Conservation (phyloP, 2,797 vertebrate species). For the Poeciliopsis presidionis region DNA sequence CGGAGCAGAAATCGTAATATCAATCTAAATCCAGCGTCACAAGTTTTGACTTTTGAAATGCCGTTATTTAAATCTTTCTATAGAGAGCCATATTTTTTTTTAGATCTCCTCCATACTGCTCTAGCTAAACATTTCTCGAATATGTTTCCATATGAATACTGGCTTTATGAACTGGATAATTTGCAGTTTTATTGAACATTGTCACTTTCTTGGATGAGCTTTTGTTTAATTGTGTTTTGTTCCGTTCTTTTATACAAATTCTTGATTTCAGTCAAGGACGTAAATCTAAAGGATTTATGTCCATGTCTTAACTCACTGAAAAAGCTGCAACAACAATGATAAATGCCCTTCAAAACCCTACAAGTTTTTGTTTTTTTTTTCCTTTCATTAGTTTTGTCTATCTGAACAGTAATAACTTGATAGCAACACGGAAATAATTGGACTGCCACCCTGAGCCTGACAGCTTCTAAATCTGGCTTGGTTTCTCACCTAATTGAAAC, state of each 20-base stretch:
- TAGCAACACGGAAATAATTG: constrained; percentile 48
- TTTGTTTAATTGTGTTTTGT: background rate
- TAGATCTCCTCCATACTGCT: background rate
- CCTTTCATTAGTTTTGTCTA: constrained; percentile 41
- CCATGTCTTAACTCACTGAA: background rate
- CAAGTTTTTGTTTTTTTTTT: constrained; percentile 15
- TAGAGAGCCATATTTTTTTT: background rate
- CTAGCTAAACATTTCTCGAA: background rate
- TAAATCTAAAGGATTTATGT: background rate
- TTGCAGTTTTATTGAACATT: background rate
- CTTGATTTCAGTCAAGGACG: background rate
- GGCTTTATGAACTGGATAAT: background rate
- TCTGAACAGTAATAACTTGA: constrained; percentile 33
- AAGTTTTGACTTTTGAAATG: background rate
- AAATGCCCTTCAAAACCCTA: background rate
- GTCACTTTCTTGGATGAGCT: background rate
- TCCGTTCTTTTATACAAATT: background rate
- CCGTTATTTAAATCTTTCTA: background rate
- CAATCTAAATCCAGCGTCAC: background rate
- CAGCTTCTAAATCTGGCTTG: constrained; percentile 45
- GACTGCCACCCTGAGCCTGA: constrained; percentile 35
- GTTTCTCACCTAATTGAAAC: constrained; percentile 56
- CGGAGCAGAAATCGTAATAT: background rate
- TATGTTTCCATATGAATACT: background rate
- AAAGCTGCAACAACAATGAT: background rate